Conservation (phyloP, 1,140 invertebrate genomes). For the Drosophila obscura region DNA sequence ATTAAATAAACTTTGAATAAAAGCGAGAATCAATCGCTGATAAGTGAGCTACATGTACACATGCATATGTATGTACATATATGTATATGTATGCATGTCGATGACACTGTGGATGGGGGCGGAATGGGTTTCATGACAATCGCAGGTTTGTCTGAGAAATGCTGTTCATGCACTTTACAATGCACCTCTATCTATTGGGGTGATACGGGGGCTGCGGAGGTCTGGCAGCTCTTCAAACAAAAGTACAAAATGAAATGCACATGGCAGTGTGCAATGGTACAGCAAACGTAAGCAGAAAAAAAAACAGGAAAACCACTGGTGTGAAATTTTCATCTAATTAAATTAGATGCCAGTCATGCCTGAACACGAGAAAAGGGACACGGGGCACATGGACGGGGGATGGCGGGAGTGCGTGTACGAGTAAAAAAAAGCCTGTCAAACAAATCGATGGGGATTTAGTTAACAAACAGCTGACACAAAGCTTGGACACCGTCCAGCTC, state of each 20-base stretch:
- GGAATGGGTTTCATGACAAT: too few relatives aligned
- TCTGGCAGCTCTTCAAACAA: conserved; percentile 1
- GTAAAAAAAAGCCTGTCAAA: conserved; percentile 64
- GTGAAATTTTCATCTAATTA: conserved; percentile 71
- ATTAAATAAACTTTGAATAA: not conserved
- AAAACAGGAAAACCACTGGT: conserved; percentile 45
- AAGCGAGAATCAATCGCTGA: not conserved
- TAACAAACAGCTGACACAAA: conserved; percentile 38
- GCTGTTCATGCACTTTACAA: not conserved
- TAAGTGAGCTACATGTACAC: conserved; percentile 8
- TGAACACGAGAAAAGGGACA: conserved; percentile 23
- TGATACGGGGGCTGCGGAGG: not conserved
- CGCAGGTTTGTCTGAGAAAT: not conserved
- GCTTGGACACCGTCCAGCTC: conserved; percentile 17
- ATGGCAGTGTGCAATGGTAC: not conserved
- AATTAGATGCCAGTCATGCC: conserved; percentile 72
- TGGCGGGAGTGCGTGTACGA: conserved; percentile 24
- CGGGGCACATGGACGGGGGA: not conserved
- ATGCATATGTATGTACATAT: too few relatives aligned
- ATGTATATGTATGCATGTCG: not conserved
- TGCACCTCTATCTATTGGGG: not conserved
- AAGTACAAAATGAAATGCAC: conserved; percentile 10
- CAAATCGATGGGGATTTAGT: conserved; percentile 67
- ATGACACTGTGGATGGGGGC: not conserved
- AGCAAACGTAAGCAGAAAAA: conserved; percentile 3